phyloP scores from a whole-genome alignment of 2,113 vertebrate species.

The Acrocephalus arundinaceus region DNA sequence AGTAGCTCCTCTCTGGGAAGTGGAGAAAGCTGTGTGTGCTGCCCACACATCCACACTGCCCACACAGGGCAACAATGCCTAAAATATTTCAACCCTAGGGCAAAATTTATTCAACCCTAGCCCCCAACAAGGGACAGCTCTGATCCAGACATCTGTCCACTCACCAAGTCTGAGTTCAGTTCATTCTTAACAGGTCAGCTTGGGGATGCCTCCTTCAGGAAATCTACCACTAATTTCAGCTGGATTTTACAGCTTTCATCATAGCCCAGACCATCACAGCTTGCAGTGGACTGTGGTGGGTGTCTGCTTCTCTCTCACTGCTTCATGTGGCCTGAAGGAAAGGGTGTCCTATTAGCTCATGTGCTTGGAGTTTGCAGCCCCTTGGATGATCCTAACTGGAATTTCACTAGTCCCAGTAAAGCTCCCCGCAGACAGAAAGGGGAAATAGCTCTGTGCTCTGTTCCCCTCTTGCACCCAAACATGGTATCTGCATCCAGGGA shows the following conservation, averaged over 20 bases:
- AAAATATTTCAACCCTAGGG: not conserved
- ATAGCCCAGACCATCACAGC: not conserved
- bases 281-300: not conserved
- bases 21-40: not conserved
- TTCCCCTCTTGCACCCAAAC: conserved; percentile 56
- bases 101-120: not conserved
- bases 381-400: conserved; percentile 11
- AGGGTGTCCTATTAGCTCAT: not conserved
- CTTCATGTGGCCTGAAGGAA: not conserved
- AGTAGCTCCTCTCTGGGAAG: not conserved
- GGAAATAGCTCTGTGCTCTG: conserved; percentile 47
- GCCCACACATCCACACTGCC: not conserved
- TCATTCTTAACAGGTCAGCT: not conserved
- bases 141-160: not conserved
- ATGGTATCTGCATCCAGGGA: conserved; percentile 66
- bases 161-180: not conserved
- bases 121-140: not conserved
- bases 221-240: not conserved
- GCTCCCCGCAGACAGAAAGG: conserved; percentile 41
- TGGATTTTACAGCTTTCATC: not conserved
- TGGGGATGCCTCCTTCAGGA: not conserved
- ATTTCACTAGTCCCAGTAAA: conserved; percentile 45
- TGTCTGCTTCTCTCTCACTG: not conserved
- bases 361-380: not conserved
- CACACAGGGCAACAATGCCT: not conserved